Conservation (phyloP, 2,888 invertebrate species). For the Microdon myrmicae region DNA sequence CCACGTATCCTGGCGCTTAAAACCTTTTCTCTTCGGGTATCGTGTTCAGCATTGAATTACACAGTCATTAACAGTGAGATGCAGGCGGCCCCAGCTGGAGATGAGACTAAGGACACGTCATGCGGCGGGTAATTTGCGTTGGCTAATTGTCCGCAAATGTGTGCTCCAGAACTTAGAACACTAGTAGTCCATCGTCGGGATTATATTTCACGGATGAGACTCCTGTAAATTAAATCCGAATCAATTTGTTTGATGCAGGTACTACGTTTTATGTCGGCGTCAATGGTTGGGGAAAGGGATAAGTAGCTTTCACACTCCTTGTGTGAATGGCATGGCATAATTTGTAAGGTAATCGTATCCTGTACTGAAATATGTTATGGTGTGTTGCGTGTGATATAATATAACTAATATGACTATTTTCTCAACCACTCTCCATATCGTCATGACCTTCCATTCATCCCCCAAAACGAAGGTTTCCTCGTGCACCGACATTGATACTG, state of each 20-base stretch:
- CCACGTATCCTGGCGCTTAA: neutral
- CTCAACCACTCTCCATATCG: conserved; percentile 45
- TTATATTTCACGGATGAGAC: conserved; percentile 26
- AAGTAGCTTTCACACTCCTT: too few relatives aligned
- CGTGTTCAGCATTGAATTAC: conserved; percentile 32
- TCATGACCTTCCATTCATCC: too few relatives aligned
- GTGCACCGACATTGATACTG: too few relatives aligned
- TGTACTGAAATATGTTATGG: too few relatives aligned
- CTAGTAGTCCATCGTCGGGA: conserved; percentile 8
- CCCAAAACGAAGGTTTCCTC: too few relatives aligned
- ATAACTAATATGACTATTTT: conserved; percentile 48
- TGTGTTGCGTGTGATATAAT: conserved; percentile 43
- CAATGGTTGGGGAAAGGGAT: neutral
- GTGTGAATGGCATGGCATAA: too few relatives aligned
- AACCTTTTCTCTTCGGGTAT: conserved; percentile 5
- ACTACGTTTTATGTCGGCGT: conserved; percentile 14
- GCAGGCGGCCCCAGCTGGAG: conserved; percentile 7
- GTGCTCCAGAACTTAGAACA: neutral
- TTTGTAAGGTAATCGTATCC: too few relatives aligned
- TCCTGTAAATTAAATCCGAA: conserved; percentile 31
- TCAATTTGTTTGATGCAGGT: conserved; percentile 16
- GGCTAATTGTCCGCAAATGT: conserved; percentile 22
- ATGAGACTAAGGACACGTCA: conserved; percentile 7
- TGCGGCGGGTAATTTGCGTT: conserved; percentile 21
- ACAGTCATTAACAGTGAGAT: conserved; percentile 13